Conservation (phyloP, 1,140 invertebrate species). For the Drosophila ohnishii region DNA sequence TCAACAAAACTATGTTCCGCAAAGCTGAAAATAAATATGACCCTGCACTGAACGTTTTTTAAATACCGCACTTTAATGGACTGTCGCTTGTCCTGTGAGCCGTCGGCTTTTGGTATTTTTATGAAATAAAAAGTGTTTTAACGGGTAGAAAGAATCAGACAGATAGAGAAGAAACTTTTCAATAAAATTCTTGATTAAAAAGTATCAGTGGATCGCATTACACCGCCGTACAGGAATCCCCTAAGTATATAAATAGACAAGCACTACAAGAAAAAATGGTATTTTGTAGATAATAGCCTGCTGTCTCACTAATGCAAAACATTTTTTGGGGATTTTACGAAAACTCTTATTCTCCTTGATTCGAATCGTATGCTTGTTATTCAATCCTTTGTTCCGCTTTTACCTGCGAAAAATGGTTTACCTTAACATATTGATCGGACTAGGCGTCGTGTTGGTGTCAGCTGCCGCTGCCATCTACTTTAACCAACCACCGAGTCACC, state of each 20-base stretch:
- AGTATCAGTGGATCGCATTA: too few relatives aligned
- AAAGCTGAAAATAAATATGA: conserved; percentile 41
- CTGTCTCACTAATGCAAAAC: conserved; percentile 6
- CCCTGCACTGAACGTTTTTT: not conserved
- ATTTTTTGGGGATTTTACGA: conserved; percentile 36
- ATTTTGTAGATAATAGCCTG: not conserved
- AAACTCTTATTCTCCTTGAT: not conserved
- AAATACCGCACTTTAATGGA: not conserved
- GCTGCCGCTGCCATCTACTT: conserved; percentile 37
- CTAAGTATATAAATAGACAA: too few relatives aligned
- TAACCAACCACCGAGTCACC: not conserved
- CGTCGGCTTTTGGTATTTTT: conserved; percentile 10
- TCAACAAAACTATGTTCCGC: conserved; percentile 20
- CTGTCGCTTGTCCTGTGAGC: not conserved
- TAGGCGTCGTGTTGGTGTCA: conserved; percentile 27
- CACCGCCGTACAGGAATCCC: too few relatives aligned
- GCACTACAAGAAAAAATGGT: not conserved
- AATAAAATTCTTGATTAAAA: not conserved
- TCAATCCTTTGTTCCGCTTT: not conserved
- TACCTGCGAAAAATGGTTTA: conserved; percentile 45
- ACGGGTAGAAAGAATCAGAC: too few relatives aligned
- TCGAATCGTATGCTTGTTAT: not conserved
- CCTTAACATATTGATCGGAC: conserved; percentile 13
- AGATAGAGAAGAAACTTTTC: too few relatives aligned
- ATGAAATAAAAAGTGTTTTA: too few relatives aligned